A percentile compares a stretch with the other conserved stretches of the same genome.
Conservation (phyloP, 2,113 vertebrate species). For the Ammodytes dubius region DNA sequence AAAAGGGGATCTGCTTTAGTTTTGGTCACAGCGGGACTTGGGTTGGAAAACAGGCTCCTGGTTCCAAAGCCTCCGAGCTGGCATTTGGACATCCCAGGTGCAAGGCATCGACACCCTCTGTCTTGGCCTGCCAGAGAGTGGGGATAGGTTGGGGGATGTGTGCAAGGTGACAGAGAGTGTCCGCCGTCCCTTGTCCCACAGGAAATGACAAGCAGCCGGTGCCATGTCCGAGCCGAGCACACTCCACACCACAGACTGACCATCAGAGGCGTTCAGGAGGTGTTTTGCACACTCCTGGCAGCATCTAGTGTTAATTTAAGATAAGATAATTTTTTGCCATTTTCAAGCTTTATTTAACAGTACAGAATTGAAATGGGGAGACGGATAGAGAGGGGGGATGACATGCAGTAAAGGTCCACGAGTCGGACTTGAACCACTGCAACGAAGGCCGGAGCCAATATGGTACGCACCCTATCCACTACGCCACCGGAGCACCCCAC, state of each 20-base stretch:
- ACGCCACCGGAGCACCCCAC: no score
- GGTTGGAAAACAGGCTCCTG: slow-evolving; percentile 75
- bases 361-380: no score
- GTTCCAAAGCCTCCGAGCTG: slow-evolving; percentile 77
- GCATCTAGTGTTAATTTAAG: not conserved
- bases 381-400: no score
- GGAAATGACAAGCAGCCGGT: slow-evolving; percentile 69
- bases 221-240: slow-evolving; percentile 55
- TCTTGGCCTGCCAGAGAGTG: slow-evolving; percentile 73
- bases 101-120: slow-evolving; percentile 74
- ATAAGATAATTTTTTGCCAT: no score
- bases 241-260: slow-evolving; percentile 46
- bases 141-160: slow-evolving; percentile 44
- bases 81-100: slow-evolving; percentile 82
- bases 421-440: no score
- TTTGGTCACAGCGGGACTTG: slow-evolving; percentile 76
- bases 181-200: slow-evolving; percentile 72
- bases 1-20: slow-evolving; percentile 74
- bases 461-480: no score
- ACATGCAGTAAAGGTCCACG: no score
- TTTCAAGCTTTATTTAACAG: no score
- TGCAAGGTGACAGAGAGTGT: slow-evolving; percentile 62
- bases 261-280: slow-evolving; percentile 48
- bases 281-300: slow-evolving; percentile 25
- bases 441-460: no score